A percentile compares a stretch with the other conserved stretches of the same genome.
Evolutionary conservation across 2,113 vertebrate species (phyloP).

Genomic region (Pagrus major): DNA sequence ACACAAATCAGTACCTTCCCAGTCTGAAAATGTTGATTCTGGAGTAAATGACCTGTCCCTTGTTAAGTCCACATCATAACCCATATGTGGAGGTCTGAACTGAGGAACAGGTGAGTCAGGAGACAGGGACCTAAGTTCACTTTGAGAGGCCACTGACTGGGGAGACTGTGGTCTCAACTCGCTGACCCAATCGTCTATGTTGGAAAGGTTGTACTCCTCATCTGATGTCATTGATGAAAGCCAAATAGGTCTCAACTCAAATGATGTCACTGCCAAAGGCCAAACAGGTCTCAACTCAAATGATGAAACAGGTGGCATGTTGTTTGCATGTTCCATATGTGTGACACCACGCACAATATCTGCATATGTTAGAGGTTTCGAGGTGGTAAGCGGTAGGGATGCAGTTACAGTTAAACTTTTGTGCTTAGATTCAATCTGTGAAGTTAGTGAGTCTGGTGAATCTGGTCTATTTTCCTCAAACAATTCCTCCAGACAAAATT

Average conservation of each 20-base stretch:
- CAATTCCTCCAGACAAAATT: slow-evolving; percentile 3
- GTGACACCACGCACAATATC: slow-evolving; percentile 8
- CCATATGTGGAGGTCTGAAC: not conserved
- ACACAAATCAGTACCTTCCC: slow-evolving; percentile 25
- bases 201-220: not conserved
- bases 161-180: not conserved
- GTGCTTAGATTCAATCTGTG: not conserved
- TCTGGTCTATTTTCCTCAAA: slow-evolving; percentile 17
- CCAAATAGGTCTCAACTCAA: not conserved
- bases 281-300: no score
- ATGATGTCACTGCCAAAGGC: no score
- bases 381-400: rapidly evolving
- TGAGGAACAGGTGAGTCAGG: slow-evolving; percentile 61
- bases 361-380: slow-evolving; percentile 27
- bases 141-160: slow-evolving; percentile 21
- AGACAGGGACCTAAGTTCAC: slow-evolving; percentile 25
- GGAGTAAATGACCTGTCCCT: slow-evolving; percentile 22
- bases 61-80: not conserved
- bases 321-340: no score
- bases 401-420: no score
- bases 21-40: slow-evolving; percentile 31
- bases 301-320: not conserved
- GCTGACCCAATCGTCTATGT: not conserved
- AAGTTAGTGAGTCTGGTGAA: slow-evolving; percentile 26
- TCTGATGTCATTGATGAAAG: not conserved